Percentiles rank a stretch among this genome's conserved stretches.
phyloP scores from a whole-genome alignment of 2,888 invertebrate species.

The Tryphoninae sp. region DNA sequence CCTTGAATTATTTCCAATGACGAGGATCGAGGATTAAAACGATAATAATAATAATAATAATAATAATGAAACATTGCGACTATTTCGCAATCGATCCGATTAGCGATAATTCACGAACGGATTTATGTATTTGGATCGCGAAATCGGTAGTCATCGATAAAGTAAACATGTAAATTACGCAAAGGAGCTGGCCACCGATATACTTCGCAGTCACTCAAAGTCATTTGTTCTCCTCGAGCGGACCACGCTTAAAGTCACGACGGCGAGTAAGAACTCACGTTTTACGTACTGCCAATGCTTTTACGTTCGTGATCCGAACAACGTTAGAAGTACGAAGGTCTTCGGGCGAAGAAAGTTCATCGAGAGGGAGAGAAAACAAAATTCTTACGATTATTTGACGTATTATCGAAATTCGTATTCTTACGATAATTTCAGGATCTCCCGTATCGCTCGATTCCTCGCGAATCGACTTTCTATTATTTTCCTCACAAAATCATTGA shows the following conservation, averaged over 20 bases:
- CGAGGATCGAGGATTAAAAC: neutral
- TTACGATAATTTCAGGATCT: conserved; percentile 18
- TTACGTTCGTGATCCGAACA: conserved; percentile 47
- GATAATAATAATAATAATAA: neutral
- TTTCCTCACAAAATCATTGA: neutral
- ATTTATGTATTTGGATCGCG: conserved; percentile 9
- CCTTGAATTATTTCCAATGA: conserved; percentile 20
- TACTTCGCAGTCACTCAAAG: conserved; percentile 11
- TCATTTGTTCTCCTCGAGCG: conserved; percentile 53
- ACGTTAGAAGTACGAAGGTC: conserved; percentile 25
- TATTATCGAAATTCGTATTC: conserved; percentile 44
- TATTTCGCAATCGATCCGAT: conserved; percentile 31
- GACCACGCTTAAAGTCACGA: conserved; percentile 53
- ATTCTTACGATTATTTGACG: conserved; percentile 24
- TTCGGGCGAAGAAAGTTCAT: conserved; percentile 52
- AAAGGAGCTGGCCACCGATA: conserved; percentile 16
- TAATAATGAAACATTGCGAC: neutral
- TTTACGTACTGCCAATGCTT: conserved; percentile 20
- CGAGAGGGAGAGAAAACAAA: neutral
- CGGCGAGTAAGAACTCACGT: conserved; percentile 42
- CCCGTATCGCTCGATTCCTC: conserved; percentile 24
- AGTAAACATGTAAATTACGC: conserved; percentile 55
- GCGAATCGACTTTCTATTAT: conserved; percentile 36
- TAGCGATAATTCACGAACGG: conserved; percentile 21
- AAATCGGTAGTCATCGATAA: conserved; percentile 56